Evolutionary conservation across 2,797 vertebrate genomes (phyloP), one percentile per base, ranked within the genome.

Genomic region (Lutjanus argentimaculatus): DNA sequence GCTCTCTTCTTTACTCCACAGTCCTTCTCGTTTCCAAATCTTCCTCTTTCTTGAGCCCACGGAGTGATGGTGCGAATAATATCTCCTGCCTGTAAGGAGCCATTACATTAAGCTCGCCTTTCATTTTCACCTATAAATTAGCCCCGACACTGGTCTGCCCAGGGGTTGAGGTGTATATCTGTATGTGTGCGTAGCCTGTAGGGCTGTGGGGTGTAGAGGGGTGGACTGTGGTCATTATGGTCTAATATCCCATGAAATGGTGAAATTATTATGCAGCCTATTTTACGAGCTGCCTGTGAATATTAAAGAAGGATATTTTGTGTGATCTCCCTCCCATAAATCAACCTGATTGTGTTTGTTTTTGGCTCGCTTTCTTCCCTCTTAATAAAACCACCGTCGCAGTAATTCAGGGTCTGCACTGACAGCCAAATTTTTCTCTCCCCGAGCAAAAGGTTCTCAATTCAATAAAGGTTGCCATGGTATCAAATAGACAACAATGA

Each of bases 241-340:
- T 97, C 97, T 98, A 99, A 99, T 99, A 98, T 97, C 96, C 97
- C 98, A 99, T 98, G 97, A 99, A 99, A 99, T 98, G 96, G 97
- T 97, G 92, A 96, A 96, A 97, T 98, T 97, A 98, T 98, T 96
- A 97, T 96, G 95, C 96, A 92, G 94, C 95, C 92, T 91, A 71
- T 97, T 97, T 97, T 96, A 97, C 93, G 96, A 96, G 96, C 95
- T 96, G 92, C 90, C 88, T 92, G 93, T 94, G 95, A 97, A 97
- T 97, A 97, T 97, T 96, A 95, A 96, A 96, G 85, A 91, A 90
- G 87, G 91, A 89, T 91, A 89, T 89, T 93, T 91, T 88, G 85
- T 88, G 83, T 84, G 83, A 83, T 69, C 45, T 86, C 72, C 82
- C 76, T 25, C 77, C 52, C 53, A 88, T 95, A 90, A 90, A 94